A percentile compares a stretch with the other conserved stretches of the same genome.
phyloP scores from a whole-genome alignment of 2,888 invertebrate species.

The Plagodis dolabraria region DNA sequence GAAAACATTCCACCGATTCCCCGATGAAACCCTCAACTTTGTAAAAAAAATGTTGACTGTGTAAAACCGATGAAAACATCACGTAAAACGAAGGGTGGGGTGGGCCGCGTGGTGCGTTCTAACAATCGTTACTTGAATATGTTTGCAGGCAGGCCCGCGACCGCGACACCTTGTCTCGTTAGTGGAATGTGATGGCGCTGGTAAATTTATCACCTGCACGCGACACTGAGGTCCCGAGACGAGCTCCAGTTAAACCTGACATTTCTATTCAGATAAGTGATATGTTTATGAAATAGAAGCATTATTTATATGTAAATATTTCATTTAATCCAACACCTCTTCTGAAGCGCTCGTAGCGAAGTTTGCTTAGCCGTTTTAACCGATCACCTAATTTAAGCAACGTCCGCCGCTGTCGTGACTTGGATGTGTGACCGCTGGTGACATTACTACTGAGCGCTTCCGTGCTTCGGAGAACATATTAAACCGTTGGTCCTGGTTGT shows the following conservation, averaged over 20 bases:
- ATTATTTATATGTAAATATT: background rate
- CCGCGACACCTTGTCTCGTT: conserved; percentile 80
- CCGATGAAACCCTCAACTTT: conserved; percentile 58
- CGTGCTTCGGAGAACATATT: no score
- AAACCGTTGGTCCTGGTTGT: no score
- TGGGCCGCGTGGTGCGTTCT: conserved; percentile 43
- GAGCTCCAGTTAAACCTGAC: conserved; percentile 60
- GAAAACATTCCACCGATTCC: conserved; percentile 71
- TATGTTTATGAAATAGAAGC: conserved; percentile 22
- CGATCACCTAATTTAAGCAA: no score
- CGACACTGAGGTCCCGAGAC: conserved; percentile 59
- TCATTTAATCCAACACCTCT: background rate
- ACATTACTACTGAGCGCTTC: no score
- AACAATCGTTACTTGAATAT: conserved; percentile 73
- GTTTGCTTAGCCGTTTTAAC: no score
- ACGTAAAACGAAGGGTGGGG: conserved; percentile 28
- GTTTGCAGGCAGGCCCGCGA: conserved; percentile 56
- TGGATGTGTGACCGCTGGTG: no score
- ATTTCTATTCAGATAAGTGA: conserved; percentile 1
- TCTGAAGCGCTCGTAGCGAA: no score
- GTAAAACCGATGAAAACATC: conserved; percentile 54
- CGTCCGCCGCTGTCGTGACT: no score
- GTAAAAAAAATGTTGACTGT: conserved; percentile 52
- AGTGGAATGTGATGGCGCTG: conserved; percentile 76
- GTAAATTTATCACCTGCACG: conserved; percentile 80